Evolutionary conservation across 2,797 vertebrate genomes (phyloP), one percentile per base, ranked within the genome.

Genomic region (Astyanax mexicanus): DNA sequence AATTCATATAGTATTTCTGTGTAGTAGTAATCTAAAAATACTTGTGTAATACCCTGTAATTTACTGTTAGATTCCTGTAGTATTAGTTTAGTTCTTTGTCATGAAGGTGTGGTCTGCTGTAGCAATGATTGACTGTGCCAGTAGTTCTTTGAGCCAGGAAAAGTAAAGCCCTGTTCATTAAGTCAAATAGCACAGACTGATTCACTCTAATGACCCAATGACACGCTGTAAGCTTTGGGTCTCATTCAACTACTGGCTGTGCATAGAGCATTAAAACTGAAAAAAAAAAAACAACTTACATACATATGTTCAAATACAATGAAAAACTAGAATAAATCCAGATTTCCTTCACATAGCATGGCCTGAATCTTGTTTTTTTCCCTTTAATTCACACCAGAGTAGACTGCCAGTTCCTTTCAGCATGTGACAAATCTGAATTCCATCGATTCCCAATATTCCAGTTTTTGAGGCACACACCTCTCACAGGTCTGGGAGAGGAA

Each of bases 401-500:
- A 23, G n/a, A 17, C 21, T 70, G 51, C 25, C 27, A 49, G 29
- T 64, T 45, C 23, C 51, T 45, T 64, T 27, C 37, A 64, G 25
- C 57, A 32, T 44, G 12, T 71, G 58, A 77, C 49, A 4, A 77
- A 65, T 37, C 47, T 19, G 58, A 64, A 70, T 77, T 71, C 68
- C 75, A 71, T 57, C 17, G 38, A 77, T 71, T 77, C 58, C 75
- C 75, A 13, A 72, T 65, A 71, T 61, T 66, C 75, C 40, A 65
- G 68, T 71, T 15, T 29, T 60, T 40, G 13, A 52, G n/a, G 54
- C n/a, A 38, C 62, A 74, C 51, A 49, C 61, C 32, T 15, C 25
- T n/a, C n/a, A 44, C 72, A 79, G 58, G 42, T 80, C 71, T 75
- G 57, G 35, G 35, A 64, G 23, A 73, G 54, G 57, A 78, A 76